Evolutionary conservation across 2,797 vertebrate species (phyloP).

Genomic region (Sebastes vulpes): DNA sequence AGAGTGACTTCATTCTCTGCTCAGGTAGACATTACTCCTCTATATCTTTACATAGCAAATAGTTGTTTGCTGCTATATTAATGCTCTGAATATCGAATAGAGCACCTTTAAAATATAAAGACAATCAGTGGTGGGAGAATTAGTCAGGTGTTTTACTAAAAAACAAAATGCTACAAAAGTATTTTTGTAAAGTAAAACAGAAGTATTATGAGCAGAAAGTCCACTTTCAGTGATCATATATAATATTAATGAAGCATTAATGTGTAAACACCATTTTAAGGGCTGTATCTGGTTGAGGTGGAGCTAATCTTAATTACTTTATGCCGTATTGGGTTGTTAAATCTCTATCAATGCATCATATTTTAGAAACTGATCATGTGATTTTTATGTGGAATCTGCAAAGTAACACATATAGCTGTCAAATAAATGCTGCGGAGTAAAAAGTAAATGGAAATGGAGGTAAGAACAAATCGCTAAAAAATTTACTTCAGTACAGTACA

Average conservation of each 20-base stretch:
- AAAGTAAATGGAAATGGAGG: neutral
- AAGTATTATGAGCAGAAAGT: neutral
- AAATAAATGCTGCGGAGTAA: neutral
- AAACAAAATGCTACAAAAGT: neutral
- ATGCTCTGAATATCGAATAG: neutral
- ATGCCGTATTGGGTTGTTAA: neutral
- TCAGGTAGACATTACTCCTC: too few species aligned
- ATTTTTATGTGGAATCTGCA: neutral
- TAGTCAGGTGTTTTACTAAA: neutral
- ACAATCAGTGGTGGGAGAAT: neutral
- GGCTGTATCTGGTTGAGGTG: neutral
- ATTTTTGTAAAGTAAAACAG: too few species aligned
- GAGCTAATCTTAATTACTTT: neutral
- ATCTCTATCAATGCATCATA: neutral
- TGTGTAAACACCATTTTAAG: neutral
- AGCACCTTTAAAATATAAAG: neutral
- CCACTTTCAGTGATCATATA: neutral
- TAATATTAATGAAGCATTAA: neutral
- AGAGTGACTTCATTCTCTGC: too few species aligned
- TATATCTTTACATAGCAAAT: too few species aligned
- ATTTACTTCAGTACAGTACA: neutral
- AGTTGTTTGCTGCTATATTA: too few species aligned
- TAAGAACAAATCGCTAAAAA: neutral
- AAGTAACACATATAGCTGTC: neutral
- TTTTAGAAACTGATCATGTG: neutral